Conservation (phyloP, 2,113 vertebrate genomes). For the Toxostoma redivivum region DNA sequence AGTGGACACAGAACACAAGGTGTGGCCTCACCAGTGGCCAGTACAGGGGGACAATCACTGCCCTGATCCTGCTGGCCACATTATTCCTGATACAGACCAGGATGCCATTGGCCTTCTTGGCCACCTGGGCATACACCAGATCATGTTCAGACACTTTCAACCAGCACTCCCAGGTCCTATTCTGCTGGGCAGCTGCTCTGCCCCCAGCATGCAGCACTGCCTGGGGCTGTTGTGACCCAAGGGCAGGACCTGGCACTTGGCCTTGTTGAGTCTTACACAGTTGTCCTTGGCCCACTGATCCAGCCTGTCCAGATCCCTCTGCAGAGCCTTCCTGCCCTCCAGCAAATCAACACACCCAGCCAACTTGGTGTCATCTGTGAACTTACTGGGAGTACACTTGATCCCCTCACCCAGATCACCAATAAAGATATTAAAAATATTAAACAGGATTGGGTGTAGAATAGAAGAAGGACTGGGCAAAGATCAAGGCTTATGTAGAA, state of each 20-base stretch:
- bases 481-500: background rate
- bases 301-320: background rate
- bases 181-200: background rate
- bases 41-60: background rate
- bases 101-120: background rate
- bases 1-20: background rate
- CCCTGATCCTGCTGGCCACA: background rate
- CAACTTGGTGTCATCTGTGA: rapidly evolving
- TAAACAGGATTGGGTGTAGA: background rate
- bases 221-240: background rate
- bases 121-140: background rate
- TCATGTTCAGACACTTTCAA: background rate
- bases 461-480: background rate
- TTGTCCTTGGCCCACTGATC: background rate
- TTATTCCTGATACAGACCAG: background rate
- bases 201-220: background rate
- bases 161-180: background rate
- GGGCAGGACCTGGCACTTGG: background rate
- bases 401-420: background rate
- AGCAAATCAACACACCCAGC: background rate
- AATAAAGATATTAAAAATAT: background rate
- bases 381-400: background rate
- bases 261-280: background rate
- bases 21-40: rapidly evolving
- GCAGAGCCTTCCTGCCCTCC: background rate